Evolutionary conservation across 2,113 vertebrate species (phyloP).

Genomic region (Clarias magur): DNA sequence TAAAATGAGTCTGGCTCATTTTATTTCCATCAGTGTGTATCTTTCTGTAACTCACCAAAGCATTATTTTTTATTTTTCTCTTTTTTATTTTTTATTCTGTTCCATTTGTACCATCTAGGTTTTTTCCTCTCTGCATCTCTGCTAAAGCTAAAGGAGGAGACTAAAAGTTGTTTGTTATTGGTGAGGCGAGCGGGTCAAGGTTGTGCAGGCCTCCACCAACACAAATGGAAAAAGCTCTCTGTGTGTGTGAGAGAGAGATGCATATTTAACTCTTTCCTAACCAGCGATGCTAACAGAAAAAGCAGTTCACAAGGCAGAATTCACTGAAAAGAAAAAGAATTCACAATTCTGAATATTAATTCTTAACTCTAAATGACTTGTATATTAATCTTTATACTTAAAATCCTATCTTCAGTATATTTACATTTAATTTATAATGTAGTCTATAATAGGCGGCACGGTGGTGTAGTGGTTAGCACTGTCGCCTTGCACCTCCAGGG

Average conservation of each 20-base stretch:
- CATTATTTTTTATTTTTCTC: neutral
- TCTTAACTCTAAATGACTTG: neutral
- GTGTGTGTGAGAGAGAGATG: constrained; percentile 33
- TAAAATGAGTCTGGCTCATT: neutral
- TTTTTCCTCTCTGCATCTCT: neutral
- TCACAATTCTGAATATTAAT: too few relatives aligned
- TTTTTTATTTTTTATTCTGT: neutral
- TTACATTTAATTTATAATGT: neutral
- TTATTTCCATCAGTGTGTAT: neutral
- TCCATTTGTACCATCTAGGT: constrained; percentile 5
- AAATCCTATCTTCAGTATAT: neutral
- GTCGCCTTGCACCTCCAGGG: too few relatives aligned
- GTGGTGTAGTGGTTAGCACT: too few relatives aligned
- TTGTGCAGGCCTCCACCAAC: constrained; percentile 29
- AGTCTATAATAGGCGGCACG: too few relatives aligned
- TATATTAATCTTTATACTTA: neutral
- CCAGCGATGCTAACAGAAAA: neutral
- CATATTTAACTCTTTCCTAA: constrained; percentile 51
- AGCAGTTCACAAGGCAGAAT: neutral
- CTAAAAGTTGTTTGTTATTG: constrained; percentile 33
- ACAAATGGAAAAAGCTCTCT: constrained; percentile 20
- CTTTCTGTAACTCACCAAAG: constrained; percentile 4
- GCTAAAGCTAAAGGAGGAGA: constrained; percentile 14
- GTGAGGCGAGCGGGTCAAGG: constrained; percentile 47
- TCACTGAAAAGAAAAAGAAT: too few relatives aligned